A percentile compares a stretch with the other conserved stretches of the same genome.
Conservation (phyloP, 92 coral and sea anemone genomes). For the Phymanthus crucifer region DNA sequence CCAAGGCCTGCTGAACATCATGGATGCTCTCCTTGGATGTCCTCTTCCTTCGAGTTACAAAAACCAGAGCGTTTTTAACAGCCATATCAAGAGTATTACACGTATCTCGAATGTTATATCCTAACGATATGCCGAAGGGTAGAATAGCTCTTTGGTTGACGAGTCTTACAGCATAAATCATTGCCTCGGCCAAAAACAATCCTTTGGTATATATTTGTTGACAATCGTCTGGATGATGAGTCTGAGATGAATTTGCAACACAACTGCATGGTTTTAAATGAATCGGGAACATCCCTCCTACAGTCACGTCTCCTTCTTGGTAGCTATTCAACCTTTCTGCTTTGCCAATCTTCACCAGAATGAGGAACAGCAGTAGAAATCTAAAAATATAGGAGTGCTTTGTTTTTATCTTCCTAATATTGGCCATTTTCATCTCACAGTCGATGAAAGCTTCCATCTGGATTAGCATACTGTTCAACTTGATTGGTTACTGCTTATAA, state of each 20-base stretch:
- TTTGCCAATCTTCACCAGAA: neutral
- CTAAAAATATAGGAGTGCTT: neutral
- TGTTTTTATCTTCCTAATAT: neutral
- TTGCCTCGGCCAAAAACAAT: slow-evolving; percentile 60
- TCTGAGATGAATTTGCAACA: neutral
- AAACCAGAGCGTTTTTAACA: slow-evolving; percentile 49
- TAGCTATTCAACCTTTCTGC: neutral
- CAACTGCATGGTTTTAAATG: slow-evolving; percentile 13
- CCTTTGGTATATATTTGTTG: slow-evolving; percentile 55
- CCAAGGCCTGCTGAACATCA: neutral
- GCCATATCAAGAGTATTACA: slow-evolving; percentile 52
- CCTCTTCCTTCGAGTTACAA: slow-evolving; percentile 30
- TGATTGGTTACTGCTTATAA: neutral
- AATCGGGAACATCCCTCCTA: slow-evolving; percentile 65
- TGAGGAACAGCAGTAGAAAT: neutral
- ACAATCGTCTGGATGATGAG: neutral
- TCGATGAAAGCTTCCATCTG: neutral
- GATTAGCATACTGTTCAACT: slow-evolving; percentile 1
- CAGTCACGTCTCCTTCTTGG: slow-evolving; percentile 31
- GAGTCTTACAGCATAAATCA: slow-evolving; percentile 67
- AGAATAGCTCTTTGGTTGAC: slow-evolving; percentile 55
- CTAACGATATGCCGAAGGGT: slow-evolving; percentile 58
- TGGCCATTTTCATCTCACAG: neutral
- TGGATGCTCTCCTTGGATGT: neutral
- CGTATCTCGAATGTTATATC: slow-evolving; percentile 70